These are phyloP conservation scores for Microcebus murinus DNA, from an alignment of 2,113 vertebrate species.

Conservation along the genomic window DNA sequence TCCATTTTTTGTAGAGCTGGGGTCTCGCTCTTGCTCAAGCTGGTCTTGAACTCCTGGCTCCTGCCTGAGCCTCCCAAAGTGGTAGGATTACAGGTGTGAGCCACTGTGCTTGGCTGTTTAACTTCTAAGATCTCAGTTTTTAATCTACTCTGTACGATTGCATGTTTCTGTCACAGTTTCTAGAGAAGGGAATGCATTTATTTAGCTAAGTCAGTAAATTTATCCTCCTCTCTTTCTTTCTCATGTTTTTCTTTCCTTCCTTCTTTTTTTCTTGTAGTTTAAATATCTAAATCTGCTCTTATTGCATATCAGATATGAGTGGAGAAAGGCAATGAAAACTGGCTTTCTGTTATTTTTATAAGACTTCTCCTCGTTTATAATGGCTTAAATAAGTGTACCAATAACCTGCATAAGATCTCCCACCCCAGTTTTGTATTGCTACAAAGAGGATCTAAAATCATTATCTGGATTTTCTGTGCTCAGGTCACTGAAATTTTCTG, in stretches of 20 bases:
- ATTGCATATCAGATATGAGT: not conserved
- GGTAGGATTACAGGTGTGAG: too few relatives aligned
- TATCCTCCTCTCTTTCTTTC: not conserved
- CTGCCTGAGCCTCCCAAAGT: too few relatives aligned
- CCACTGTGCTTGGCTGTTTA: not conserved
- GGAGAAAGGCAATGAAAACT: not conserved
- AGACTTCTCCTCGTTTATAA: not conserved
- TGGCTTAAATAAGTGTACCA: not conserved
- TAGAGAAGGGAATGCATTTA: not conserved
- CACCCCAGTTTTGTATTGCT: not conserved
- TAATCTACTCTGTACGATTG: not conserved
- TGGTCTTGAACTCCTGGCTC: too few relatives aligned
- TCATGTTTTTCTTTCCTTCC: not conserved
- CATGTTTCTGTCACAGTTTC: not conserved
- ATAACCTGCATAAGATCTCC: not conserved
- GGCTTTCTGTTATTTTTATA: conserved; percentile 4
- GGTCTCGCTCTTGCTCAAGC: too few relatives aligned
- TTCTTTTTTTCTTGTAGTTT: not conserved
- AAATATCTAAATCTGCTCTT: not conserved
- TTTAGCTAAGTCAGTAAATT: not conserved
- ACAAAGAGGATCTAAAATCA: not conserved
- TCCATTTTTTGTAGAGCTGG: too few relatives aligned
- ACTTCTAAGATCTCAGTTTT: not conserved
- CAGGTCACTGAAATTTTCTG: not conserved
- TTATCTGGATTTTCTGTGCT: not conserved